These are phyloP conservation scores for Parnassius glacialis DNA, from an alignment of 2,888 invertebrate species.

Conservation along the genomic window DNA sequence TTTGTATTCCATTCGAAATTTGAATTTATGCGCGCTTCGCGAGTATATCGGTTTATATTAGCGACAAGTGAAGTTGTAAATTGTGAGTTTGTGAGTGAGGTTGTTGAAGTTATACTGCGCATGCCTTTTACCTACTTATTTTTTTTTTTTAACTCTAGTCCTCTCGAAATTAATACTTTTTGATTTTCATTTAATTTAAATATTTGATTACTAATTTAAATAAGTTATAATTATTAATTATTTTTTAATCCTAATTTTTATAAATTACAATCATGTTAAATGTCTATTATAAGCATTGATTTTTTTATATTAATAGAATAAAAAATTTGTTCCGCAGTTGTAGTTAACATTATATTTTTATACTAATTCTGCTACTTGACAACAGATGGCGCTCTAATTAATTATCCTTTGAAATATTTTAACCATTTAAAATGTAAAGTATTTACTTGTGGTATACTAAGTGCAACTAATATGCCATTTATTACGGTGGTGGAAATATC, in stretches of 20 bases:
- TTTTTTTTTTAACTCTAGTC: conserved; percentile 16
- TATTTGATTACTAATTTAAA: no score
- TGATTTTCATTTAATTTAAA: no score
- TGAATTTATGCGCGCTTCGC: conserved; percentile 53
- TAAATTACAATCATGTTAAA: no score
- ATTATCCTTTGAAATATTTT: neutral
- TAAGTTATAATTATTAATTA: no score
- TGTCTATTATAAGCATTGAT: no score
- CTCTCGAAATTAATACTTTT: no score
- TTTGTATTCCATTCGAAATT: conserved; percentile 46
- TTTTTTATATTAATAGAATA: no score
- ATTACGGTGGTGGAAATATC: no score
- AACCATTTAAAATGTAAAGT: neutral
- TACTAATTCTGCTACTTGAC: conserved; percentile 47
- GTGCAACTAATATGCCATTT: no score
- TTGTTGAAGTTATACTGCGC: conserved; percentile 32
- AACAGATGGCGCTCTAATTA: conserved; percentile 53
- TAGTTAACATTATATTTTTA: conserved; percentile 2
- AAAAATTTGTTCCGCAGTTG: no score
- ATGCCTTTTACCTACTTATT: conserved; percentile 32
- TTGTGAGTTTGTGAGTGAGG: conserved; percentile 52
- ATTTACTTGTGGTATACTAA: no score
- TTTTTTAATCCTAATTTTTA: no score
- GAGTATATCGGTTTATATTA: conserved; percentile 49
- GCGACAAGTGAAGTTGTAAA: conserved; percentile 39